Base-by-base conservation (phyloP, 53 echinoderm and acorn worm genomes). In the Echinarachnius parma region DNA sequence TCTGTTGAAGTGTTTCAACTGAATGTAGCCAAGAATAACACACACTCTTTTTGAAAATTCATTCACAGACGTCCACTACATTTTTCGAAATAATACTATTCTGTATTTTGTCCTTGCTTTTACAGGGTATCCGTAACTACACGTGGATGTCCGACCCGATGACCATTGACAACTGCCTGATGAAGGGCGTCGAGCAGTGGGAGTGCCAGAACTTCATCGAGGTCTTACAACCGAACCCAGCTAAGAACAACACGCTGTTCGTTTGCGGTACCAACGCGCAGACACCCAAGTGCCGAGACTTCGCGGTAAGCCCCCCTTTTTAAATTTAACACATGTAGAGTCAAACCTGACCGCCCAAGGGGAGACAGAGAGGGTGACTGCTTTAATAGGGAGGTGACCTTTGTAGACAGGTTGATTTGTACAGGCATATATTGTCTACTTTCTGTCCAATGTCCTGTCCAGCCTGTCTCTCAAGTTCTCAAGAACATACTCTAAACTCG, bases 201-300 rank as follows among this genome's bases (percentile, higher is more conserved):
- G 86, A 89, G 46, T 93, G 93, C 42, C 89, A 89, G 46, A 93
- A 93, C 35, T 93, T 79, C 36, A 80, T 93, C 28, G 85, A 83
- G 31, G 93, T 93, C 4, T 61, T 89, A 16, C 75, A 82, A 45
- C 33, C 56, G n/a, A 82, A 82, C 49, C 37, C 65, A n/a, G 82
- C 56, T 16, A 53, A 84, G 0, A 77, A 82, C 44, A 76, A 82
- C 46, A 66, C 44, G 52, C 64, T 91, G 8, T 69, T 95, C 25
- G 87, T 91, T 9, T 95, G 96, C 48, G 96, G 96, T 22, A 95
- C 96, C 30, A 81, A 90, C 57, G 85, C 96, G 9, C 87, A 91
- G 61, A 36, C 53, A 20, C 96, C 96, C 9, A 65, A 44, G 20
- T 95, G 96, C 48, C 61, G 76, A 58, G 48, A 90, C 53, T 91